A percentile compares a stretch with the other conserved stretches of the same genome.
Conservation (phyloP, 2,888 invertebrate species). For the Eilema depressum region DNA sequence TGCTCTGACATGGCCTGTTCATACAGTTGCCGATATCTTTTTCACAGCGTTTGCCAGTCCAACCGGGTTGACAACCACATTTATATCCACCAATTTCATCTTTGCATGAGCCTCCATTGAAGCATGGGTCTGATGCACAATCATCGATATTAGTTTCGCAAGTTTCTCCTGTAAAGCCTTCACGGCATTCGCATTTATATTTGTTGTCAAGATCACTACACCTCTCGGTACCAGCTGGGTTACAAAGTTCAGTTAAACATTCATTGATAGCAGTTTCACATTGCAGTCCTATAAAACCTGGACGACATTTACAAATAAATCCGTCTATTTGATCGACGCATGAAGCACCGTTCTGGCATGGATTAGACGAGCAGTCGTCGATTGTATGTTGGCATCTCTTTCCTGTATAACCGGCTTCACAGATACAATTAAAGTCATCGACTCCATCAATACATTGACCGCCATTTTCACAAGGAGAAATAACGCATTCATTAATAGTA, state of each 20-base stretch:
- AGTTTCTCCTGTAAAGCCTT: conserved; percentile 94
- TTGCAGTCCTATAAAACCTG: conserved; percentile 96
- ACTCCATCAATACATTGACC: conserved; percentile 96
- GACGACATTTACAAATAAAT: conserved; percentile 96
- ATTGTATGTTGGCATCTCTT: conserved; percentile 97
- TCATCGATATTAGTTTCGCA: conserved; percentile 96
- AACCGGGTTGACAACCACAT: conserved; percentile 94
- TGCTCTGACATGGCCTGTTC: conserved; percentile 96
- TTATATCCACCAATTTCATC: conserved; percentile 95
- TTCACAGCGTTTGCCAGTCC: conserved; percentile 95
- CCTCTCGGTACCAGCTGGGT: conserved; percentile 94
- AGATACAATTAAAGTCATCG: conserved; percentile 94
- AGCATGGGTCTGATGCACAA: conserved; percentile 94
- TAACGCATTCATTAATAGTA: conserved; percentile 96
- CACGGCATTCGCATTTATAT: conserved; percentile 95
- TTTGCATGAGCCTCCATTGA: conserved; percentile 95
- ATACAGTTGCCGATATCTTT: conserved; percentile 95
- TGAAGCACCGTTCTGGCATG: conserved; percentile 97
- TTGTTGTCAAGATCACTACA: conserved; percentile 96
- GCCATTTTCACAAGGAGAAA: conserved; percentile 96
- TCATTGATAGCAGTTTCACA: conserved; percentile 98
- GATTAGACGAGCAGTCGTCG: conserved; percentile 95
- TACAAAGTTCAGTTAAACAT: conserved; percentile 96
- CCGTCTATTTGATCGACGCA: conserved; percentile 96
- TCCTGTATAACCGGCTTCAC: conserved; percentile 97